Conservation (phyloP, 1,140 invertebrate species). For the Bathynomus jamesi region DNA sequence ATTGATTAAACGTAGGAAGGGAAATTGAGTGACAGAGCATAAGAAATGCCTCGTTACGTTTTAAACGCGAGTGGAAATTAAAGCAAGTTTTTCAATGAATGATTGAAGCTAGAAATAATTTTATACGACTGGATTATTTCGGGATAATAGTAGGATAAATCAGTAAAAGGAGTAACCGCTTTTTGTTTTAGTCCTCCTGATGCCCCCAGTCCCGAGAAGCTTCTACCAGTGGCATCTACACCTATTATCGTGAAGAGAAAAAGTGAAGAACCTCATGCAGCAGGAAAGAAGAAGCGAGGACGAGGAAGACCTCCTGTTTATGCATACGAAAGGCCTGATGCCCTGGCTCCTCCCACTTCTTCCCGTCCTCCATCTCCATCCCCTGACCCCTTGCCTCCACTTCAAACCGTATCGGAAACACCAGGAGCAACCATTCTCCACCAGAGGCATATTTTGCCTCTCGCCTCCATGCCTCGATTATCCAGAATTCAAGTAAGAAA, state of each 20-base stretch:
- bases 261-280: conserved; percentile 19
- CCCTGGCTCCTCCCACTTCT: not conserved
- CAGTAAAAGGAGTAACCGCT: too few relatives aligned
- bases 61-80: too few relatives aligned
- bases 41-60: too few relatives aligned
- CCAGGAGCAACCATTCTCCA: not conserved
- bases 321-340: not conserved
- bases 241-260: conserved; percentile 29
- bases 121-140: too few relatives aligned
- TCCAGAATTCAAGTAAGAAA: conserved; percentile 27
- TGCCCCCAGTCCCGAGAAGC: too few relatives aligned
- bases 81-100: too few relatives aligned
- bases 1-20: too few relatives aligned
- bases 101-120: too few relatives aligned
- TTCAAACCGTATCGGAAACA: not conserved
- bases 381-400: conserved; percentile 1
- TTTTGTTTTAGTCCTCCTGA: too few relatives aligned
- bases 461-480: conserved; percentile 17
- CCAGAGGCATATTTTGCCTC: conserved; percentile 17
- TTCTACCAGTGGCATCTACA: too few relatives aligned
- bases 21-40: too few relatives aligned
- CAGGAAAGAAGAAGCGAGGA: conserved; percentile 32
- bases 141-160: too few relatives aligned
- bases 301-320: conserved; percentile 39
- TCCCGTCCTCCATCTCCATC: not conserved